Percentiles rank a stretch among this genome's conserved stretches.
These are phyloP conservation scores for Myiotriccus ornatus DNA, from an alignment of 2,797 vertebrate species.

Conservation along the genomic window DNA sequence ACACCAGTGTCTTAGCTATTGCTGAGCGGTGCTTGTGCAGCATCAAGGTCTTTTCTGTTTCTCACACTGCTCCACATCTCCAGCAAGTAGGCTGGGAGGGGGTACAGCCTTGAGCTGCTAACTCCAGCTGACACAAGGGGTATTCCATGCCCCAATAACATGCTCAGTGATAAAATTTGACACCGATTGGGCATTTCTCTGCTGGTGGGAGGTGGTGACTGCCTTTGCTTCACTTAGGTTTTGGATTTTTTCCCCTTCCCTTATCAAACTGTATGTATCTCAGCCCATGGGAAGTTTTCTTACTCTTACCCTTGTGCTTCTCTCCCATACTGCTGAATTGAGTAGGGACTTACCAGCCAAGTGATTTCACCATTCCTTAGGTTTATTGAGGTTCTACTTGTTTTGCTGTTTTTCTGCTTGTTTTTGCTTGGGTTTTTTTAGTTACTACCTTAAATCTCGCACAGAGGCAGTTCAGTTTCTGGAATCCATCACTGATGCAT, in stretches of 20 bases:
- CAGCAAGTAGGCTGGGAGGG: background rate
- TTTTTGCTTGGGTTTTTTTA: background rate
- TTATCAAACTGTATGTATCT: background rate
- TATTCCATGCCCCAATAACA: background rate
- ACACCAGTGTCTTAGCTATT: background rate
- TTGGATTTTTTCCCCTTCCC: fast-evolving
- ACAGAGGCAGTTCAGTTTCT: background rate
- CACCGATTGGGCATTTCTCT: background rate
- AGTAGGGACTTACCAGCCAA: background rate
- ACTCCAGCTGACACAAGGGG: background rate
- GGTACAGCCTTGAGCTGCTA: background rate
- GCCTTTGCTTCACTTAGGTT: background rate
- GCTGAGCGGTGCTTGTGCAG: background rate
- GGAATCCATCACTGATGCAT: background rate
- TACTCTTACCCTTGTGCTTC: background rate
- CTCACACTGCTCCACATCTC: background rate
- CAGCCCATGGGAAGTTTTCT: background rate
- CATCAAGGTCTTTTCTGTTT: background rate
- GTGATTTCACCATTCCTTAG: background rate
- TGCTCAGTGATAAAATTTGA: background rate
- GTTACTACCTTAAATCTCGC: background rate
- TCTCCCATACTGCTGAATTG: background rate
- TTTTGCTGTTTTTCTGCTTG: background rate
- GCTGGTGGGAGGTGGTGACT: background rate
- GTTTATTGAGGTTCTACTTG: background rate